Base-by-base conservation (phyloP, 2,888 invertebrate species). In the Eupsilia transversa region DNA sequence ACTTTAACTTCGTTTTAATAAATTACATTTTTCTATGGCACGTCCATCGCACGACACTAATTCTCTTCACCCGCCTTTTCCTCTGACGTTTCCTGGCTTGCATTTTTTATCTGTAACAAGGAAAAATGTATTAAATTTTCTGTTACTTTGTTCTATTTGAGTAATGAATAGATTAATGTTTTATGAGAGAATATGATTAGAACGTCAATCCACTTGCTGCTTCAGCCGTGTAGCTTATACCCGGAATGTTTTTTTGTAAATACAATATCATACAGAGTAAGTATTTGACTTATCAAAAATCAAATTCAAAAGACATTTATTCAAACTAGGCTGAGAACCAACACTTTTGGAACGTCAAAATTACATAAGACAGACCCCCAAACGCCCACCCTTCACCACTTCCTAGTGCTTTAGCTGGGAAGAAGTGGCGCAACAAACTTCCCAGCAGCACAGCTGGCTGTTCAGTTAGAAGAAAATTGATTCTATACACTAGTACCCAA, bases 101-200 rank as follows among this genome's bases (percentile, higher is more conserved):
- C 95, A 96, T 95, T 90, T 91, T 92, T 94, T 93, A 92, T 92
- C 96, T 96, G 96, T 38, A 96, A 96, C 94, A 95, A 95, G 69
- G 72, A 76, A 83, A 56, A 46, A 38, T 38, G 65, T 56, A 61
- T 87, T 78, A 80, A 75, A 79, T 80, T 79, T 83, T 82, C 20
- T 74, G n/a, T n/a, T 56, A 46, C 59, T 76, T 63, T 61, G 67
- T 74, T 72, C 70, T 67, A 74, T 83, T 73, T 75, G 38, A 56
- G 46, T 75, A 73, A 86, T 77, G 66, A 67, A 74, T 46, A 49
- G 46, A 56, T 78, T 61, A 63, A 75, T 80, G 27, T 65, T 74
- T 77, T 64, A 86, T 70, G n/a, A 54, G 0, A 12, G n/a, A 60
- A 69, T 38, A 54, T n/a, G n/a, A n/a, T 74, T 35, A 52, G 30